These are phyloP conservation scores for Dasysyrphus tricinctus DNA, from an alignment of 2,888 invertebrate species.

Conservation along the genomic window DNA sequence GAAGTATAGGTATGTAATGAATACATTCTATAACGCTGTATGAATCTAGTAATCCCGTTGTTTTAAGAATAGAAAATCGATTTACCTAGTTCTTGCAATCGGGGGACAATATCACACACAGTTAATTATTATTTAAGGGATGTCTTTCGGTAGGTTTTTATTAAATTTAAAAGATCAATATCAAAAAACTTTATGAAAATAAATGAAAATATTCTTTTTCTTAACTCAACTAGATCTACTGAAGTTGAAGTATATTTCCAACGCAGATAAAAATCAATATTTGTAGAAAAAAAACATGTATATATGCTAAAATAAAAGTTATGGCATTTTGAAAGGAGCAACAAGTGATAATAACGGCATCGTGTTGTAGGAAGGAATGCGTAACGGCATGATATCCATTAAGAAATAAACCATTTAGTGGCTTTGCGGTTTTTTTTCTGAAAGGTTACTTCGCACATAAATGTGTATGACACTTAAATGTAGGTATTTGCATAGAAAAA, in stretches of 20 bases:
- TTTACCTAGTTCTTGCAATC: too few species aligned
- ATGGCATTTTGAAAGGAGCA: slow-evolving; percentile 63
- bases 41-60: too few species aligned
- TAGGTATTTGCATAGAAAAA: background rate
- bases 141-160: too few species aligned
- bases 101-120: too few species aligned
- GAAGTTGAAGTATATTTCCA: background rate
- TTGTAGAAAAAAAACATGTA: background rate
- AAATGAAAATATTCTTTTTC: too few species aligned
- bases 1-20: too few species aligned
- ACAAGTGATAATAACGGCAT: slow-evolving; percentile 65
- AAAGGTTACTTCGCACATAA: background rate
- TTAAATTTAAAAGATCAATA: too few species aligned
- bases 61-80: too few species aligned
- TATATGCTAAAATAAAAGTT: slow-evolving; percentile 65
- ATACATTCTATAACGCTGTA: too few species aligned
- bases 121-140: too few species aligned
- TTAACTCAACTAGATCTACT: background rate
- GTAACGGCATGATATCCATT: background rate
- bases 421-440: slow-evolving; percentile 25
- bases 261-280: slow-evolving; percentile 49
- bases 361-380: slow-evolving; percentile 4
- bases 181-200: too few species aligned
- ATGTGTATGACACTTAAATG: background rate
- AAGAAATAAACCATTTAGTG: slow-evolving; percentile 36